Percentiles rank a stretch among this genome's conserved stretches.
These are phyloP conservation scores for Chelonia mydas DNA, from an alignment of 2,797 vertebrate genomes.

Conservation along the genomic window DNA sequence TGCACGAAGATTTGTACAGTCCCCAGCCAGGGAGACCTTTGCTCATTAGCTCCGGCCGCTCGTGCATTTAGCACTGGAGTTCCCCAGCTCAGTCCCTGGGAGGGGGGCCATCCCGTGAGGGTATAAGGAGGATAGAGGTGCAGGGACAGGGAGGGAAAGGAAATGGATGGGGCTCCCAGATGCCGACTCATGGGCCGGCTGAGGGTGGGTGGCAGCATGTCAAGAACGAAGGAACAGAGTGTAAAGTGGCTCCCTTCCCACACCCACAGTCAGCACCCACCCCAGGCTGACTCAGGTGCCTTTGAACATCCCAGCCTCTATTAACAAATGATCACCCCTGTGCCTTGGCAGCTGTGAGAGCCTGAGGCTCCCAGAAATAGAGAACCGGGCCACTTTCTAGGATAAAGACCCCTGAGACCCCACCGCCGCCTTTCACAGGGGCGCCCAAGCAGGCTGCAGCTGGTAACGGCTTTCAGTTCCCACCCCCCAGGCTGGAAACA, in stretches of 20 bases:
- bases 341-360: background rate
- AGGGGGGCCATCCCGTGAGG: background rate
- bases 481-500: rapidly evolving
- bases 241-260: background rate
- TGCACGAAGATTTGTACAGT: background rate
- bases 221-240: rapidly evolving
- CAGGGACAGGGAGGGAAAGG: background rate
- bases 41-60: background rate
- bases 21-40: background rate
- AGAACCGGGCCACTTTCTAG: background rate
- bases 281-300: background rate
- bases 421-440: rapidly evolving
- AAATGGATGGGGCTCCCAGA: background rate
- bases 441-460: rapidly evolving
- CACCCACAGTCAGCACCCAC: rapidly evolving
- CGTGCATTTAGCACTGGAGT: background rate
- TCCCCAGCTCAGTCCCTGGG: background rate
- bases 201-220: background rate
- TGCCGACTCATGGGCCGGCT: background rate
- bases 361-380: background rate
- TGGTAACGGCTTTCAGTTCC: background rate
- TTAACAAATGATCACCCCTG: background rate
- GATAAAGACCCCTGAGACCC: background rate
- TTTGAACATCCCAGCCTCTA: background rate
- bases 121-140: background rate